Evolutionary conservation across 2,888 invertebrate genomes (phyloP).

Genomic region (Celastrina argiolus): DNA sequence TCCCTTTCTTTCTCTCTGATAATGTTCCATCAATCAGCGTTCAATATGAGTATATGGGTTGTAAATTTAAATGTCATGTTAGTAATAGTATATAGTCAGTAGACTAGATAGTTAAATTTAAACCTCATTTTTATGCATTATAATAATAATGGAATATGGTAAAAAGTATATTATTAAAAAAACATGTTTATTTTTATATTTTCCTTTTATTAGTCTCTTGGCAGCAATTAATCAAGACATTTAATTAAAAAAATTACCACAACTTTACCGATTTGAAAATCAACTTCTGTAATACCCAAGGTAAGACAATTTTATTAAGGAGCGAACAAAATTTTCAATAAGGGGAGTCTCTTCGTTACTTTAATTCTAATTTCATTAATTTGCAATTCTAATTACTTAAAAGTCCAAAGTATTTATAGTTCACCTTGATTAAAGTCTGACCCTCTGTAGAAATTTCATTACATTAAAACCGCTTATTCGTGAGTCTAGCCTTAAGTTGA

Average conservation of each 20-base stretch:
- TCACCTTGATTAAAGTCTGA: conserved; percentile 23
- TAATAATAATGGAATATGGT: too few species aligned
- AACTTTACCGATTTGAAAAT: neutral
- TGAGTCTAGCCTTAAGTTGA: conserved; percentile 26
- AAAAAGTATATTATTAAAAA: too few species aligned
- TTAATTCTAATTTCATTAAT: conserved; percentile 1
- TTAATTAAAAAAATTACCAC: neutral
- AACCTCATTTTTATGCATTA: too few species aligned
- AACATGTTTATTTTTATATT: too few species aligned
- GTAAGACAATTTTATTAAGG: neutral
- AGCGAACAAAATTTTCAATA: neutral
- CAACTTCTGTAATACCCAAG: neutral
- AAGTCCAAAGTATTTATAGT: conserved; percentile 15
- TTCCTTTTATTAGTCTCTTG: too few species aligned
- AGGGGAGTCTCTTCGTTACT: neutral
- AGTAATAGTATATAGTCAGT: too few species aligned
- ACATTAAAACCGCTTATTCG: conserved; percentile 25
- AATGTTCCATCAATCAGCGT: too few species aligned
- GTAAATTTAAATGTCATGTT: too few species aligned
- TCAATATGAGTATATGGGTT: too few species aligned
- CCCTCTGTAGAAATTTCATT: conserved; percentile 26
- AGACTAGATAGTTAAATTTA: too few species aligned
- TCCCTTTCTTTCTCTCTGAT: too few species aligned
- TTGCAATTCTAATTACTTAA: conserved; percentile 15
- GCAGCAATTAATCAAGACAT: too few species aligned